Evolutionary conservation across 2,797 vertebrate species (phyloP).

Genomic region (Potorous gilbertii): DNA sequence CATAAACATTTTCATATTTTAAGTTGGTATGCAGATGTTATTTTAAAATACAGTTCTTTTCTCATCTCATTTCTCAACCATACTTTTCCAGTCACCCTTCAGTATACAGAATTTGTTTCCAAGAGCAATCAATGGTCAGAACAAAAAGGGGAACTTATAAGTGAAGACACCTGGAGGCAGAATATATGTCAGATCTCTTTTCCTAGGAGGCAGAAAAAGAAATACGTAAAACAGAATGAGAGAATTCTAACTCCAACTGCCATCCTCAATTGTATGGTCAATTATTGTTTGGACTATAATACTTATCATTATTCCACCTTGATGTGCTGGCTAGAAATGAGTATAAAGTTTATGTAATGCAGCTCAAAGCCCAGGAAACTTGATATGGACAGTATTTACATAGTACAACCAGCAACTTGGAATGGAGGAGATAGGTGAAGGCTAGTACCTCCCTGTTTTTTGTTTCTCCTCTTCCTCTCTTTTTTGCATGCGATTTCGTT

Average conservation of each 20-base stretch:
- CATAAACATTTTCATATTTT: slow-evolving; percentile 5
- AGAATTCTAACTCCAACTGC: neutral
- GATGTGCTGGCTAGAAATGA: neutral
- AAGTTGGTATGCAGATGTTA: neutral
- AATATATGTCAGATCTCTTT: slow-evolving; percentile 35
- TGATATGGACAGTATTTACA: neutral
- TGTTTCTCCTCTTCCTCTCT: neutral
- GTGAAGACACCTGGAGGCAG: neutral
- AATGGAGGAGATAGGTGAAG: neutral
- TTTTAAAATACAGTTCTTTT: neutral
- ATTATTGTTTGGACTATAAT: neutral
- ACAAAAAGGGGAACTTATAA: neutral
- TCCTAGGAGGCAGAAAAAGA: slow-evolving; percentile 10
- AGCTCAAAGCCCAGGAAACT: neutral
- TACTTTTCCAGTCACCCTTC: neutral
- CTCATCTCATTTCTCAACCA: neutral
- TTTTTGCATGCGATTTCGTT: neutral
- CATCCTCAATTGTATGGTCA: neutral
- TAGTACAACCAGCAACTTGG: neutral
- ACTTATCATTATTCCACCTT: neutral
- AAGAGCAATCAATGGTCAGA: neutral
- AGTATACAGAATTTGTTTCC: neutral
- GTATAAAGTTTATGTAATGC: neutral
- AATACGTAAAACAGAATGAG: neutral
- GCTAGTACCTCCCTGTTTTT: neutral